phyloP scores from a whole-genome alignment of 2,113 vertebrate species.

The Sterrhoptilus dennistouni region DNA sequence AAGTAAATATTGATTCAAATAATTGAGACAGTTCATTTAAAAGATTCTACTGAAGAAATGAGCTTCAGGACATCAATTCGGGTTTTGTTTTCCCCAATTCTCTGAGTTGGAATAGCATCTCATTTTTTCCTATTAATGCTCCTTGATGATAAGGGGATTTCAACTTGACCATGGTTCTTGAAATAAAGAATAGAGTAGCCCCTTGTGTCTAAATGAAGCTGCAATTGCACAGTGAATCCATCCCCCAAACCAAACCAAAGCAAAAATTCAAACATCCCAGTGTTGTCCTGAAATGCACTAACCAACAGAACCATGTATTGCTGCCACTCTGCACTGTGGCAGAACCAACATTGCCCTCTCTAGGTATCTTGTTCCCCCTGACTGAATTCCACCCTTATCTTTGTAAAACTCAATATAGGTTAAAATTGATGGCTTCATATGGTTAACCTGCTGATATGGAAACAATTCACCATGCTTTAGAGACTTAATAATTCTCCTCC shows the following conservation, averaged over 20 bases:
- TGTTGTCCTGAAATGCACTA: neutral
- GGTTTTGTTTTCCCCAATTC: neutral
- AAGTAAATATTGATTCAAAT: neutral
- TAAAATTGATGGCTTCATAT: neutral
- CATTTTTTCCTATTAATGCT: neutral
- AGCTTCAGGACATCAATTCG: accelerated
- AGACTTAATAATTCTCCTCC: neutral
- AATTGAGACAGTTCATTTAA: neutral
- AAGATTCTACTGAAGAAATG: neutral
- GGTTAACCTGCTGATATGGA: neutral
- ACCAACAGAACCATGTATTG: neutral
- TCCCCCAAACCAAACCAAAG: neutral
- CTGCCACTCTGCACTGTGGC: neutral
- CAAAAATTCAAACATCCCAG: neutral
- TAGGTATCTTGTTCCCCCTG: neutral
- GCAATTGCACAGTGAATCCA: neutral
- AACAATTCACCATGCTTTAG: neutral
- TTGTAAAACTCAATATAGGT: neutral
- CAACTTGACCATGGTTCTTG: neutral
- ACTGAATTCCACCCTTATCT: neutral
- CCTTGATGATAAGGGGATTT: neutral
- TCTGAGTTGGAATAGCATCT: neutral
- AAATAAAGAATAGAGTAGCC: neutral
- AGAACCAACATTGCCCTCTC: neutral
- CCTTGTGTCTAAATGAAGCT: neutral